These are phyloP conservation scores for Onthophagus sagittarius DNA, from an alignment of 2,888 invertebrate genomes.

Conservation along the genomic window DNA sequence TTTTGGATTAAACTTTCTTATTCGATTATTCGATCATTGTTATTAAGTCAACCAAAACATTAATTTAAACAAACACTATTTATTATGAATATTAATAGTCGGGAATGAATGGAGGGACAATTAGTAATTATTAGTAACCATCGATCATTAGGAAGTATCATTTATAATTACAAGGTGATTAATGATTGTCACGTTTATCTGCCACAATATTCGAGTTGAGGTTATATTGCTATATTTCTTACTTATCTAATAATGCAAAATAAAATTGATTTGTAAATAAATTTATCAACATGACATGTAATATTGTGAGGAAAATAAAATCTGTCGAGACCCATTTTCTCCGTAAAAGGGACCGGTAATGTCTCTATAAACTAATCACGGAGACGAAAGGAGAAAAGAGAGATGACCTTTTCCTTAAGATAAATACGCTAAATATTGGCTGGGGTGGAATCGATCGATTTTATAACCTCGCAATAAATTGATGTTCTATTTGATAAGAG, in stretches of 20 bases:
- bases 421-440: not conserved
- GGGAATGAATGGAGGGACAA: not conserved
- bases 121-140: not conserved
- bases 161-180: not conserved
- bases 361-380: not conserved
- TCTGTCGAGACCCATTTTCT: not conserved
- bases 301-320: not conserved
- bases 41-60: not conserved
- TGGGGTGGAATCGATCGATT: slow-evolving; percentile 14
- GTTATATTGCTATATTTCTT: not conserved
- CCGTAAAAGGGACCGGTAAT: not conserved
- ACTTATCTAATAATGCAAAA: not conserved
- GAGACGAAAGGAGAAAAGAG: not conserved
- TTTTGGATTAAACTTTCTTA: not conserved
- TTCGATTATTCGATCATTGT: too few species aligned
- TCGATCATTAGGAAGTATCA: not conserved
- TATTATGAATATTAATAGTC: not conserved
- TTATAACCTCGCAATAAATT: slow-evolving; percentile 21
- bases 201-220: not conserved
- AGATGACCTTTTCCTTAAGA: not conserved
- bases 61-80: not conserved
- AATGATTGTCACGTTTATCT: not conserved
- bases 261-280: not conserved
- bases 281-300: not conserved
- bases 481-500: slow-evolving; percentile 18